Conservation (phyloP, 1,140 invertebrate species). For the Chymomyza costata region DNA sequence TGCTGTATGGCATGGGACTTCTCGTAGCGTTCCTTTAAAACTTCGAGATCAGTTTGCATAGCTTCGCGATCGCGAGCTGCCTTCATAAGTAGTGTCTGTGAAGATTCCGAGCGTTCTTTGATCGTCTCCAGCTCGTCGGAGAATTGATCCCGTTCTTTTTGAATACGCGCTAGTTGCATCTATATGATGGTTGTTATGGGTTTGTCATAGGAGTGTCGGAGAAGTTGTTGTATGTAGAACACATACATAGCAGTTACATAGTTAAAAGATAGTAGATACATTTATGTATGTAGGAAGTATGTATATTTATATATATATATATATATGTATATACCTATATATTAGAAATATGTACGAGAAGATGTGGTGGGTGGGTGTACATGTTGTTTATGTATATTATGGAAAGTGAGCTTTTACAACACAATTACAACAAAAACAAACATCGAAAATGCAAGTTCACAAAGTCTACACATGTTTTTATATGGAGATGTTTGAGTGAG, state of each 20-base stretch:
- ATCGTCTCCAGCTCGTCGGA: conserved; percentile 87
- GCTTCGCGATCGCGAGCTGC: conserved; percentile 90
- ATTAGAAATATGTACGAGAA: conserved; percentile 5
- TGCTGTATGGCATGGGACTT: conserved; percentile 89
- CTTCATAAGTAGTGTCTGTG: conserved; percentile 86
- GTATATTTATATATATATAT: conserved; percentile 27
- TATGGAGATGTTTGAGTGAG: conserved; percentile 12
- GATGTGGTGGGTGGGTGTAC: conserved; percentile 2
- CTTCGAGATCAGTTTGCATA: conserved; percentile 87
- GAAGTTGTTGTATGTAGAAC: conserved; percentile 2
- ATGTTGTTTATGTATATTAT: conserved; percentile 26
- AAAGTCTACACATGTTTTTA: conserved; percentile 31
- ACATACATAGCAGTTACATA: conserved; percentile 25
- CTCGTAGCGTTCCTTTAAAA: conserved; percentile 91
- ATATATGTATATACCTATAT: conserved; percentile 18
- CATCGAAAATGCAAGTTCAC: conserved; percentile 29
- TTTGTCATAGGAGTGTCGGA: conserved; percentile 6
- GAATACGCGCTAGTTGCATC: conserved; percentile 84
- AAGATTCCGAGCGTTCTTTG: conserved; percentile 86
- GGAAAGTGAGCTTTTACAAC: conserved; percentile 32
- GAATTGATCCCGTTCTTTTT: conserved; percentile 90
- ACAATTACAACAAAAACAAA: conserved; percentile 47
- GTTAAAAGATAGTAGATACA: conserved; percentile 66
- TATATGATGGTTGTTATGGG: conserved; percentile 58
- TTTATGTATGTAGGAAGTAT: conserved; percentile 38